Conservation (phyloP, 2,113 vertebrate species). For the Zosterops pallidus region DNA sequence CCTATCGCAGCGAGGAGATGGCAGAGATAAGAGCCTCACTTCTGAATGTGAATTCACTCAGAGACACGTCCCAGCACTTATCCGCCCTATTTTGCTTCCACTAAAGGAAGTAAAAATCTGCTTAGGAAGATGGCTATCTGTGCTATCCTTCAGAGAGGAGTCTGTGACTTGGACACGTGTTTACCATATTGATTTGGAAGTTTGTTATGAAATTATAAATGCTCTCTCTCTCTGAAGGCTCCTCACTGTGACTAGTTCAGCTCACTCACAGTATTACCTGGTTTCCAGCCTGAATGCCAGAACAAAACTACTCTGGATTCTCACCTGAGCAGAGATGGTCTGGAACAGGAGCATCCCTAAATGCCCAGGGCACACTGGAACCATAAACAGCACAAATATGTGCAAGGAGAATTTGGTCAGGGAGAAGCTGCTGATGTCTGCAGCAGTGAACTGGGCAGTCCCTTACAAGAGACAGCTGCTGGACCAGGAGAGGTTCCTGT, state of each 20-base stretch:
- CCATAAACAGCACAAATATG: background rate
- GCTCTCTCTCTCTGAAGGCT: background rate
- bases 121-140: slow-evolving; percentile 13
- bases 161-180: background rate
- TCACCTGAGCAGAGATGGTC: background rate
- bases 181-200: background rate
- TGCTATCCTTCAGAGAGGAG: background rate
- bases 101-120: background rate
- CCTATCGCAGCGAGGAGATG: slow-evolving; percentile 1
- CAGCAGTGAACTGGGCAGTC: slow-evolving; percentile 9
- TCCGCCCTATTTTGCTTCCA: background rate
- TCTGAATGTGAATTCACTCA: background rate
- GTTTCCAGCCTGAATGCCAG: background rate
- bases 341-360: background rate
- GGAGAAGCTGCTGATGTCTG: background rate
- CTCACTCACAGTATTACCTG: background rate
- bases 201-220: background rate
- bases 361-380: background rate
- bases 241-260: background rate
- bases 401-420: background rate
- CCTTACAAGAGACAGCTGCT: slow-evolving; percentile 45
- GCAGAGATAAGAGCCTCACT: slow-evolving; percentile 36
- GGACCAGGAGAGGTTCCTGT: background rate
- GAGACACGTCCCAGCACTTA: background rate
- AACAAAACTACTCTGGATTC: background rate